Conservation (phyloP, 2,888 invertebrate genomes). For the Spisula subtruncata region DNA sequence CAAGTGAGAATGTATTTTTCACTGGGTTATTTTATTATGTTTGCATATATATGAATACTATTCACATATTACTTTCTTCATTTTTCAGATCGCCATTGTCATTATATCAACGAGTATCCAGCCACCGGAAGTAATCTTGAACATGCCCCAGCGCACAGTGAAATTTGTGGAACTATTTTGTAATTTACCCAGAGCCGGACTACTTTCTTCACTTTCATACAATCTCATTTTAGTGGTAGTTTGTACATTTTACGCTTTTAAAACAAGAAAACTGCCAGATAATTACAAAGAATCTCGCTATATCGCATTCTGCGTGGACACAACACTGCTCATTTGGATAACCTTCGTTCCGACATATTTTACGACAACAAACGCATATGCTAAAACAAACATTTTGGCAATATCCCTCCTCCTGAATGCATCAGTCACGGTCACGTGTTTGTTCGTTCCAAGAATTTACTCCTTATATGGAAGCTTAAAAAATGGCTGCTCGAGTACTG, state of each 20-base stretch:
- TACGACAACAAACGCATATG: constrained; percentile 68
- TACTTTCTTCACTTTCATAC: constrained; percentile 78
- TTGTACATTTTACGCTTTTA: constrained; percentile 82
- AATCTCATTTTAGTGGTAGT: constrained; percentile 80
- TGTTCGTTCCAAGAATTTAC: constrained; percentile 81
- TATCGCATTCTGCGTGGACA: constrained; percentile 82
- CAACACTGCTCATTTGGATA: constrained; percentile 79
- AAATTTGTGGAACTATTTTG: constrained; percentile 79
- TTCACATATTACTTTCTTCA: not conserved
- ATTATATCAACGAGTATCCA: constrained; percentile 70
- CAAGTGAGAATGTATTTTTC: no score
- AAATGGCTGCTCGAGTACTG: constrained; percentile 38
- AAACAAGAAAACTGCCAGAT: constrained; percentile 83
- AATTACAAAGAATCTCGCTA: constrained; percentile 85
- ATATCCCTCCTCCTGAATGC: constrained; percentile 79
- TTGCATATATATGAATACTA: not conserved
- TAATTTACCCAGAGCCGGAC: constrained; percentile 73
- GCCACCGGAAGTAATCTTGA: constrained; percentile 70
- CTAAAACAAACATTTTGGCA: constrained; percentile 75
- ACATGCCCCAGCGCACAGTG: constrained; percentile 77
- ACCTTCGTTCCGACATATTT: constrained; percentile 80
- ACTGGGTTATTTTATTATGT: no score
- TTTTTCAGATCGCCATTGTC: constrained; percentile 72
- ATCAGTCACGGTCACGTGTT: constrained; percentile 77
- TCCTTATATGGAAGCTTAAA: constrained; percentile 70